These are phyloP conservation scores for Phasia obesa DNA, from an alignment of 2,888 invertebrate genomes.

Conservation along the genomic window DNA sequence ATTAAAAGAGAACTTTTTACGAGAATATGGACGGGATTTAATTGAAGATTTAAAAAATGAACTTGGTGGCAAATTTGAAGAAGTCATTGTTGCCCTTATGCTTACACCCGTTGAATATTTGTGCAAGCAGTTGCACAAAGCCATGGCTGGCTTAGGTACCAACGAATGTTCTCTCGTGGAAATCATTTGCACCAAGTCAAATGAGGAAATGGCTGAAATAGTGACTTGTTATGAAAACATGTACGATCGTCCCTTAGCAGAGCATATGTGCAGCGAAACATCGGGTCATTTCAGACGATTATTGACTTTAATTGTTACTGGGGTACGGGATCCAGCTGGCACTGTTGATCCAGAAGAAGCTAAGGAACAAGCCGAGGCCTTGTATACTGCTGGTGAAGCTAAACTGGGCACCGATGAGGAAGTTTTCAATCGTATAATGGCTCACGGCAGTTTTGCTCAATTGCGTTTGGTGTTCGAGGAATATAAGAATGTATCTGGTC, in stretches of 20 bases:
- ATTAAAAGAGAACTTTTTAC: conserved; percentile 85
- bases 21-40: conserved; percentile 85
- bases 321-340: conserved; percentile 86
- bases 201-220: conserved; percentile 86
- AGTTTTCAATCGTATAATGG: conserved; percentile 87
- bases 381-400: conserved; percentile 87
- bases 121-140: conserved; percentile 88
- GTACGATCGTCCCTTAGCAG: conserved; percentile 87
- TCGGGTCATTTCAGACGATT: conserved; percentile 89
- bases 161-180: conserved; percentile 89
- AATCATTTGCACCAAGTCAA: conserved; percentile 88
- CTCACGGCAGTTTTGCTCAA: conserved; percentile 88
- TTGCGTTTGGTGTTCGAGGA: conserved; percentile 87
- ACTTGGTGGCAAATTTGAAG: conserved; percentile 89
- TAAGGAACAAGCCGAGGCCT: conserved; percentile 87
- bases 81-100: conserved; percentile 88
- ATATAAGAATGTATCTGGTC: conserved; percentile 87
- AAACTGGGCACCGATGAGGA: conserved; percentile 88
- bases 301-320: conserved; percentile 87
- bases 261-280: conserved; percentile 89
- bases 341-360: conserved; percentile 86
- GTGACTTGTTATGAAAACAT: conserved; percentile 86
- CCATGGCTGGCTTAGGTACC: conserved; percentile 89
- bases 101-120: conserved; percentile 87
- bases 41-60: conserved; percentile 88